phyloP scores from a whole-genome alignment of 2,888 invertebrate genomes.

The Hoplodrina blanda region DNA sequence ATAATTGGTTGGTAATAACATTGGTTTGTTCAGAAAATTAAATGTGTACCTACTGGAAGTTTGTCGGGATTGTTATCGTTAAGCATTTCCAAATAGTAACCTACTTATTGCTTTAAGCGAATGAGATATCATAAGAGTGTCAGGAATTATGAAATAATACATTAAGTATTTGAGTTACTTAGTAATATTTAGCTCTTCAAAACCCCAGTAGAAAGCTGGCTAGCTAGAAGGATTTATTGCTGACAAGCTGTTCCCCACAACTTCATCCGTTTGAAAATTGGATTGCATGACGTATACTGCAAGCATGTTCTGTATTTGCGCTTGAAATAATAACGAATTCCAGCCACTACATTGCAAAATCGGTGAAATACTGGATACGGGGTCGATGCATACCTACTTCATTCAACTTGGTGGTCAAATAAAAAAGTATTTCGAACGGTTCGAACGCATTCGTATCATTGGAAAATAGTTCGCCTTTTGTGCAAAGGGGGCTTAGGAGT shows the following conservation, averaged over 20 bases:
- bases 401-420: conserved; percentile 15
- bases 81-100: conserved; percentile 2
- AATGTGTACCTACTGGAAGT: neutral
- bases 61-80: neutral
- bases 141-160: neutral
- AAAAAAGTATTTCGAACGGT: conserved; percentile 7
- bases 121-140: neutral
- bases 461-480: conserved; percentile 25
- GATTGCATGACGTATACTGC: conserved; percentile 15
- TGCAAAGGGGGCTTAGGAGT: neutral
- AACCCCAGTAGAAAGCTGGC: conserved; percentile 18
- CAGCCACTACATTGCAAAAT: conserved; percentile 4
- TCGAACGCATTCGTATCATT: conserved; percentile 5
- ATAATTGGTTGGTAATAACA: neutral
- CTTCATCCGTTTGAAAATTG: conserved; percentile 18
- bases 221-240: conserved; percentile 38
- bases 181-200: conserved; percentile 19
- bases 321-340: conserved; percentile 3
- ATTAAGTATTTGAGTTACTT: conserved; percentile 2
- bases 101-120: neutral
- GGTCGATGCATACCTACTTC: conserved; percentile 15
- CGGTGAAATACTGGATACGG: conserved; percentile 6
- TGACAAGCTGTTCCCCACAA: conserved; percentile 16
- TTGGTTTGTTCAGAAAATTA: neutral
- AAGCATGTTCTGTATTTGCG: conserved; percentile 12